A percentile compares a stretch with the other conserved stretches of the same genome.
These are phyloP conservation scores for Trachelus tabidus DNA, from an alignment of 2,888 invertebrate species.

Conservation along the genomic window DNA sequence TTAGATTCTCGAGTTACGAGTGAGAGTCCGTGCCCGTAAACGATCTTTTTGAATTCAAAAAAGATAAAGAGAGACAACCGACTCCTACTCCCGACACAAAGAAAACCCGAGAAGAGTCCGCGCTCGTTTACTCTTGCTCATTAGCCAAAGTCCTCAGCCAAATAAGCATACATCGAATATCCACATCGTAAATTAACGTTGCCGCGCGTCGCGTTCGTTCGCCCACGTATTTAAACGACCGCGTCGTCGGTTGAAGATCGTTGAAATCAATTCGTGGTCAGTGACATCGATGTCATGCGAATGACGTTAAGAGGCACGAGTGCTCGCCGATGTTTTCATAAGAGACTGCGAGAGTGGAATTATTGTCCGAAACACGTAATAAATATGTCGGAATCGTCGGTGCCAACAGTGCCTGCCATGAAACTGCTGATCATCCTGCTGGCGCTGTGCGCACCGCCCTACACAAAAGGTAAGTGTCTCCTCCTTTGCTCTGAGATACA, in stretches of 20 bases:
- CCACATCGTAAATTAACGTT: not conserved
- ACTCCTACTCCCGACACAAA: not conserved
- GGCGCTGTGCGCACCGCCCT: not conserved
- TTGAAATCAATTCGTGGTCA: not conserved
- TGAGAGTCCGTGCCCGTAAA: not conserved
- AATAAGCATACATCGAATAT: not conserved
- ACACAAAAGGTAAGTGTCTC: not conserved
- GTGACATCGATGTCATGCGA: not conserved
- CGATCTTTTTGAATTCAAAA: not conserved
- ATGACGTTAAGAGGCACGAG: not conserved
- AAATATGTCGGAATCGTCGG: not conserved
- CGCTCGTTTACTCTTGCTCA: not conserved
- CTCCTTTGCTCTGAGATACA: not conserved
- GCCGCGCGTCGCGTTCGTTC: not conserved
- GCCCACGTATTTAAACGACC: not conserved
- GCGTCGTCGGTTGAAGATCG: not conserved
- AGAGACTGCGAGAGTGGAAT: not conserved
- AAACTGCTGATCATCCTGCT: not conserved
- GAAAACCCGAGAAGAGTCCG: not conserved
- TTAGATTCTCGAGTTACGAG: not conserved
- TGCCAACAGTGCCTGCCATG: not conserved
- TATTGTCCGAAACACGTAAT: not conserved
- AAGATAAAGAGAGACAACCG: not conserved
- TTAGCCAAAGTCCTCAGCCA: not conserved
- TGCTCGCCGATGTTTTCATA: not conserved